Conservation (phyloP, 1,140 invertebrate genomes). For the Dinoponera quadriceps region DNA sequence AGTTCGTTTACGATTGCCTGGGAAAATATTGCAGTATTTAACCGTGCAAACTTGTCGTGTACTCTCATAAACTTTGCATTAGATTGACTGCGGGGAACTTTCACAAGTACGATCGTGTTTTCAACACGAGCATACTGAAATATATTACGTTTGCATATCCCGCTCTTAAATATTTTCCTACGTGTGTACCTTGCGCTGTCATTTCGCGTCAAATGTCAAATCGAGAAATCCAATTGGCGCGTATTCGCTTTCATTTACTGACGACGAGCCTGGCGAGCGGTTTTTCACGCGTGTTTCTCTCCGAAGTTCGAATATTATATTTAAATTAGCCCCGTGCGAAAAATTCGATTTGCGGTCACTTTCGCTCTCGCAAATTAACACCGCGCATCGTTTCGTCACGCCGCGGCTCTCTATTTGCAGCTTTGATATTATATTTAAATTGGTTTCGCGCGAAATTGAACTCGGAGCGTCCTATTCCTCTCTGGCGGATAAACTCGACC, state of each 20-base stretch:
- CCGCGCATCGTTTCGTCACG: slow-evolving; percentile 5
- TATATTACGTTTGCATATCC: slow-evolving; percentile 18
- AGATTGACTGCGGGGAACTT: slow-evolving; percentile 15
- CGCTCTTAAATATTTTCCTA: slow-evolving; percentile 10
- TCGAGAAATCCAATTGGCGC: neutral
- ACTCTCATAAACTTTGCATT: slow-evolving; percentile 4
- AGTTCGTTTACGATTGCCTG: neutral
- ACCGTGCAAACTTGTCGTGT: slow-evolving; percentile 16
- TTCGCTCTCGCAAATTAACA: slow-evolving; percentile 28
- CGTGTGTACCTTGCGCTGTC: neutral
- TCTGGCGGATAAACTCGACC: neutral
- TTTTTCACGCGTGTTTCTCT: neutral
- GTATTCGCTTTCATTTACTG: slow-evolving; percentile 17
- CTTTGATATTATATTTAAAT: slow-evolving; percentile 51
- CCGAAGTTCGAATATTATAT: neutral
- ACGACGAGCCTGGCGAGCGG: too few species aligned
- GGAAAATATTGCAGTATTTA: slow-evolving; percentile 36
- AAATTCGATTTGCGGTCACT: neutral
- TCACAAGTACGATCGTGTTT: neutral
- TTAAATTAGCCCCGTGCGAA: slow-evolving; percentile 31
- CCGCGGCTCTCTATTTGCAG: neutral
- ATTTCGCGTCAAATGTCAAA: neutral
- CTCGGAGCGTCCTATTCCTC: slow-evolving; percentile 2
- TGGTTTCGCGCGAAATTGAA: slow-evolving; percentile 39
- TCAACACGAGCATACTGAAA: neutral